Evolutionary conservation across 2,113 vertebrate genomes (phyloP), one percentile per base, ranked within the genome.

Genomic region (Struthio camelus): DNA sequence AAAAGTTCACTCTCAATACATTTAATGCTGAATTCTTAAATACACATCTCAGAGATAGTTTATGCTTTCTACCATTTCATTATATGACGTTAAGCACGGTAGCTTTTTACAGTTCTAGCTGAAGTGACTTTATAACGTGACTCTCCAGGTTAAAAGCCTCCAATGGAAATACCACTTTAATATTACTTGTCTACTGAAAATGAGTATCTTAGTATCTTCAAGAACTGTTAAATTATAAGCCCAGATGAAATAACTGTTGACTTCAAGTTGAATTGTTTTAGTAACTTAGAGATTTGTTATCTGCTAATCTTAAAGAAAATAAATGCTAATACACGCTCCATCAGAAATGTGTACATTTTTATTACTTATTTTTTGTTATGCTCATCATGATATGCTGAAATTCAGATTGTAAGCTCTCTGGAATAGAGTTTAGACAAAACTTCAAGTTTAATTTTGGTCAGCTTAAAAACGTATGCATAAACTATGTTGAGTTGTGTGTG

Each of bases 111-210:
- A 81, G 44, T 53, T 73, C 34, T 89, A 27, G 14, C 23, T 78
- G 5, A 89, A 87, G 19, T 79, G 58, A 24, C 32, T 89, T 95
- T 89, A 40, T 89, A 2, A 65, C 70, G 27, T 69, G 53, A 5
- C 25, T 84, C 14, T 92, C 42, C 65, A 85, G 42, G 61, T 85
- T 92, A 82, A 94, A 93, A 87, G 6, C 38, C 2, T 89, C 76
- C 30, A 62, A 0, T 65, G 56, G 90, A 76, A 92, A 54, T 78
- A 75, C 18, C 1, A 19, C n/a, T 77, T 72, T 7, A 66, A 16
- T 87, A 59, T 11, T 78, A 42, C 44, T 5, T 70, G 36, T 73
- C 40, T 54, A 42, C 34, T 76, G 54, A 88, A 88, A 92, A 71
- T n/a, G 1, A 64, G 3, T 75, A 46, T 92, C 13, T 78, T 90